A percentile compares a stretch with the other conserved stretches of the same genome.
phyloP scores from a whole-genome alignment of 2,113 vertebrate species.

The Notarius quadriscutis region DNA sequence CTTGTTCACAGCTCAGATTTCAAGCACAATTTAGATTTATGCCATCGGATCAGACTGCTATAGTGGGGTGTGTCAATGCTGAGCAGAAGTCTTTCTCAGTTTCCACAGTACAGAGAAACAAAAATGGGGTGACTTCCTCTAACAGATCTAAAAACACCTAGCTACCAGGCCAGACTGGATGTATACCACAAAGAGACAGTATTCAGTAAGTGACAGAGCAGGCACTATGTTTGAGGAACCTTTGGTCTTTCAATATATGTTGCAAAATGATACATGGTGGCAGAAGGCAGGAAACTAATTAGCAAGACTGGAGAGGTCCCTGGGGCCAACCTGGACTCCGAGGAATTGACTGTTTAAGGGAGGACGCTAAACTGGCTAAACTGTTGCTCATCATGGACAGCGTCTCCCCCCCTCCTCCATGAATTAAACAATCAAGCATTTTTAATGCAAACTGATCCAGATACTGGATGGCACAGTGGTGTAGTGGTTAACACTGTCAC shows the following conservation, averaged over 20 bases:
- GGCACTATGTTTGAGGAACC: background rate
- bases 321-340: background rate
- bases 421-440: background rate
- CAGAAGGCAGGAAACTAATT: background rate
- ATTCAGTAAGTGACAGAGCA: background rate
- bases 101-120: too few species aligned
- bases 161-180: background rate
- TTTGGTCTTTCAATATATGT: background rate
- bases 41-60: background rate
- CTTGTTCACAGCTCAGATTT: background rate
- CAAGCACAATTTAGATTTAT: background rate
- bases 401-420: background rate
- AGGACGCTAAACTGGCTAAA: background rate
- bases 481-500: too few species aligned
- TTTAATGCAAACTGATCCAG: background rate
- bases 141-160: background rate
- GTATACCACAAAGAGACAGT: too few species aligned
- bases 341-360: background rate
- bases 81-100: background rate
- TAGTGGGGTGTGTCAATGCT: background rate
- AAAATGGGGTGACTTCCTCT: too few species aligned
- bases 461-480: too few species aligned
- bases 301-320: background rate
- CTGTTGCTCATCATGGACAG: background rate
- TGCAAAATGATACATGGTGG: background rate